phyloP scores from a whole-genome alignment of 2,113 vertebrate species.

The Hystrix brachyura region DNA sequence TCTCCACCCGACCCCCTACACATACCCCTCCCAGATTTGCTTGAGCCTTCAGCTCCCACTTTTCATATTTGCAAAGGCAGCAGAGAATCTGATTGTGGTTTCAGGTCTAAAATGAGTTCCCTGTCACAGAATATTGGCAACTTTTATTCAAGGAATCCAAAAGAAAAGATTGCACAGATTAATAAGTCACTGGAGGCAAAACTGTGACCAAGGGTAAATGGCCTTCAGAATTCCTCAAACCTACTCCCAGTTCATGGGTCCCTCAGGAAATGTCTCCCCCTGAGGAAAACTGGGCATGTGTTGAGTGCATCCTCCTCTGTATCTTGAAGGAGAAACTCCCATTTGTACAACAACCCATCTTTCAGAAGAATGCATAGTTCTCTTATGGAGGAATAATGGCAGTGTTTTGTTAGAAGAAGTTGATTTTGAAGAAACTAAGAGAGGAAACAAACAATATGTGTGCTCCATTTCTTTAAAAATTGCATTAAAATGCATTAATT shows the following conservation, averaged over 20 bases:
- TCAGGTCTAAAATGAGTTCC: background rate
- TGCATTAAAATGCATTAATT: background rate
- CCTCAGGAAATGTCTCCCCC: background rate
- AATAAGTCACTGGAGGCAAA: background rate
- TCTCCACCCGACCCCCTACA: background rate
- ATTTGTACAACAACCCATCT: background rate
- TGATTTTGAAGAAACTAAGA: conserved; percentile 14
- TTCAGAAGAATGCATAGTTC: background rate
- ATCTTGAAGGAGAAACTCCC: background rate
- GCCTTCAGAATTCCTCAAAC: background rate
- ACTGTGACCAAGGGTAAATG: background rate
- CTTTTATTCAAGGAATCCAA: background rate
- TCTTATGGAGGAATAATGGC: background rate
- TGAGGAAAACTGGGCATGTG: background rate
- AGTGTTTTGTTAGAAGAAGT: background rate
- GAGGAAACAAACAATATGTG: background rate
- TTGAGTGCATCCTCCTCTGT: background rate
- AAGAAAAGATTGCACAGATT: background rate
- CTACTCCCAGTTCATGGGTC: background rate
- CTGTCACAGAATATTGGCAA: background rate
- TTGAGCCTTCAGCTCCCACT: background rate
- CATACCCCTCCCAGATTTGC: background rate
- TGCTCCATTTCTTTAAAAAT: background rate
- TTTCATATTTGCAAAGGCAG: conserved; percentile 1
- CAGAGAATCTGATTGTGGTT: background rate